phyloP scores from a whole-genome alignment of 2,888 invertebrate species.

The Endomychus coccineus region DNA sequence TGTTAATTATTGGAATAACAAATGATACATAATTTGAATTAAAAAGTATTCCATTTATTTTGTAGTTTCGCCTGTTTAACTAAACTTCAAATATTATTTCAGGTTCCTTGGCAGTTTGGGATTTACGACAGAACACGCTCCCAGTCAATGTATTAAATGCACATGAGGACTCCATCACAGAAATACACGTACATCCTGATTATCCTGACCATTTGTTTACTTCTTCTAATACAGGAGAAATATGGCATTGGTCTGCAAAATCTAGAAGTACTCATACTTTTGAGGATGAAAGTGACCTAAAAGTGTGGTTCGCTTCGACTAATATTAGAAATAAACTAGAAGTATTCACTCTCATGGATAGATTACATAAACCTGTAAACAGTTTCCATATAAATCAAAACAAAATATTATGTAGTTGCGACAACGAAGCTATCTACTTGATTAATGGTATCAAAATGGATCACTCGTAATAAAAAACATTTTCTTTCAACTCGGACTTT shows the following conservation, averaged over 20 bases:
- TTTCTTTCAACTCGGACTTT: too few species aligned
- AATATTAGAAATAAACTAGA: slow-evolving; percentile 62
- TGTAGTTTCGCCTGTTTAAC: too few species aligned
- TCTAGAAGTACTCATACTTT: slow-evolving; percentile 20
- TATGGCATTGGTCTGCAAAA: slow-evolving; percentile 85
- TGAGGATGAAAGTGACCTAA: slow-evolving; percentile 31
- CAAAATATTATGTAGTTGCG: slow-evolving; percentile 74
- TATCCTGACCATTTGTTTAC: slow-evolving; percentile 79
- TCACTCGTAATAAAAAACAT: too few species aligned
- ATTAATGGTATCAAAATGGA: slow-evolving; percentile 59
- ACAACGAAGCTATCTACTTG: slow-evolving; percentile 82
- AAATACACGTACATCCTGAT: slow-evolving; percentile 80
- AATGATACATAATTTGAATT: too few species aligned
- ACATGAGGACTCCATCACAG: slow-evolving; percentile 68
- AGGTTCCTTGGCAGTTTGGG: slow-evolving; percentile 80
- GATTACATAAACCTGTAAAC: slow-evolving; percentile 73
- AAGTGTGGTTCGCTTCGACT: slow-evolving; percentile 62
- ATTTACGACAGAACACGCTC: slow-evolving; percentile 73
- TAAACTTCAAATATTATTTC: too few species aligned
- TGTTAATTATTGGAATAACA: too few species aligned
- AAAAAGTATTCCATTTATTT: too few species aligned
- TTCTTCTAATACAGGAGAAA: slow-evolving; percentile 71
- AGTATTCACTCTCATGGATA: slow-evolving; percentile 65
- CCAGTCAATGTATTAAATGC: slow-evolving; percentile 78
- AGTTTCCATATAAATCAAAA: slow-evolving; percentile 69